Conservation (phyloP, 2,888 invertebrate genomes). For the Neoscelio sp. region DNA sequence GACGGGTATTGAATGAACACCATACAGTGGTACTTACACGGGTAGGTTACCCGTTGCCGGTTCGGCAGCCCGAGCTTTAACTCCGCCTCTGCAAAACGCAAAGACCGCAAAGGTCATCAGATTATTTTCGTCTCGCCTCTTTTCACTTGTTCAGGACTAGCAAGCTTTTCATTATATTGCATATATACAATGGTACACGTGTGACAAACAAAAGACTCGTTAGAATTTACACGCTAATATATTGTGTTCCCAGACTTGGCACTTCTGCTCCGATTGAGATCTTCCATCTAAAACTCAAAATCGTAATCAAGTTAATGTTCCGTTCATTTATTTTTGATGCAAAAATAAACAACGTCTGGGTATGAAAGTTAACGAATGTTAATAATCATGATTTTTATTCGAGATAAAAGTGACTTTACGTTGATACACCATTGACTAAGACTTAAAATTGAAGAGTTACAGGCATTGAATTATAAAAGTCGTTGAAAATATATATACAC, state of each 20-base stretch:
- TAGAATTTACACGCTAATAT: constrained; percentile 39
- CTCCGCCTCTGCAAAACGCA: constrained; percentile 55
- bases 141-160: constrained; percentile 30
- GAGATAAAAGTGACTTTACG: constrained; percentile 16
- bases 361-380: constrained; percentile 10
- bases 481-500: too few relatives aligned
- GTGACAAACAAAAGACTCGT: constrained; percentile 25
- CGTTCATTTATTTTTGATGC: too few relatives aligned
- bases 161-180: constrained; percentile 29
- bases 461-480: neutral
- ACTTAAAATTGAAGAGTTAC: too few relatives aligned
- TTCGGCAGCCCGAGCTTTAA: constrained; percentile 45
- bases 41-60: constrained; percentile 50
- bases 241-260: constrained; percentile 2
- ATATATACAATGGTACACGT: constrained; percentile 34
- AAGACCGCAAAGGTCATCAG: constrained; percentile 51
- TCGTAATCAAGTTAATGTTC: neutral
- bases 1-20: too few relatives aligned
- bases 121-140: constrained; percentile 13
- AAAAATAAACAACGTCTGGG: too few relatives aligned
- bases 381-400: constrained; percentile 40
- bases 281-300: constrained; percentile 33
- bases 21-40: too few relatives aligned
- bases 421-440: constrained; percentile 2
- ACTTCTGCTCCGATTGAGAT: neutral